Percentiles rank a stretch among this genome's conserved stretches.
Evolutionary conservation across 2,797 vertebrate genomes (phyloP).

Genomic region (Oryzias sinensis): DNA sequence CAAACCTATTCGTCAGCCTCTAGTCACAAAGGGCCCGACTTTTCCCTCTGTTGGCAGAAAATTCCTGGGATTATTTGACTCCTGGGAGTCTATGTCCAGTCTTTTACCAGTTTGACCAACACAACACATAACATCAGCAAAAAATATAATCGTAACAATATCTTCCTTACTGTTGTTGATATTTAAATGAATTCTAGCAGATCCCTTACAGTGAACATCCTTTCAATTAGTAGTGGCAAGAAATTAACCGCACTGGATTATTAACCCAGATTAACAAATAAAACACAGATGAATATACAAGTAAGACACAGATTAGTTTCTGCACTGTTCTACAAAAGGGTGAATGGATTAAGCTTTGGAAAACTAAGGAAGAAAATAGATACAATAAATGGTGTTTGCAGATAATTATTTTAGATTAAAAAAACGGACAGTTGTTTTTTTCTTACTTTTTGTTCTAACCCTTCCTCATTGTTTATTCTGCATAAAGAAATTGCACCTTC

Average conservation of each 20-base stretch:
- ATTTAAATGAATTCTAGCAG: constrained; percentile 60
- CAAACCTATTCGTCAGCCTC: constrained; percentile 62
- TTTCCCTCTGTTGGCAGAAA: constrained; percentile 29
- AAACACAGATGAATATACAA: too few species aligned
- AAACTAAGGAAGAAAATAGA: not conserved
- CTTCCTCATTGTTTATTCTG: constrained; percentile 35
- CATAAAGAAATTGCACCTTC: constrained; percentile 34
- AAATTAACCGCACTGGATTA: constrained; percentile 19
- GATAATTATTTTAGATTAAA: constrained; percentile 46
- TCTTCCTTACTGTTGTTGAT: constrained; percentile 51
- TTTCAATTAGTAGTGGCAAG: constrained; percentile 49
- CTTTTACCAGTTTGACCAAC: constrained; percentile 17
- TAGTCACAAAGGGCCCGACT: constrained; percentile 47
- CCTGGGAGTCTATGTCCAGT: constrained; percentile 30
- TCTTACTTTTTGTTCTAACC: constrained; percentile 39
- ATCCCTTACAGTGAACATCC: constrained; percentile 52
- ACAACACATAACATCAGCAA: constrained; percentile 20
- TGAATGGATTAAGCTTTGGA: constrained; percentile 18
- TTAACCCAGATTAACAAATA: too few species aligned
- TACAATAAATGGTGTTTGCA: constrained; percentile 33
- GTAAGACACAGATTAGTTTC: constrained; percentile 17
- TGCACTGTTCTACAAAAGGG: constrained; percentile 31
- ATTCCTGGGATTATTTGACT: constrained; percentile 47
- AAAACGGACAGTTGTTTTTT: constrained; percentile 47
- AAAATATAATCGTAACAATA: constrained; percentile 48